phyloP scores from a whole-genome alignment of 2,888 invertebrate species.

The Sarcophaga caerulescens region DNA sequence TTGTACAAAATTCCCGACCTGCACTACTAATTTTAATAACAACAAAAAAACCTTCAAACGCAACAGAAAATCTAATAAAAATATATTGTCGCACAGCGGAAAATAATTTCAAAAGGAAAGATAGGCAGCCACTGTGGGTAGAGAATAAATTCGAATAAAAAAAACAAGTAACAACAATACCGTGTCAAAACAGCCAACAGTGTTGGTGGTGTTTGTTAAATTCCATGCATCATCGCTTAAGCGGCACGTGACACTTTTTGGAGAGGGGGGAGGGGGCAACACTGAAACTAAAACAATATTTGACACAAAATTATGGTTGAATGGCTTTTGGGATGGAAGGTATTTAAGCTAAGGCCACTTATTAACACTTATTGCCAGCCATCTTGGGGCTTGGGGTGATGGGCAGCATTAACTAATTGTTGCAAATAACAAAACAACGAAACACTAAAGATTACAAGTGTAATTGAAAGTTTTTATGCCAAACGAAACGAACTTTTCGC shows the following conservation, averaged over 20 bases:
- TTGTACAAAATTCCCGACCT: conserved; percentile 54
- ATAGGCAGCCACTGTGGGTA: neutral
- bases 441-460: neutral
- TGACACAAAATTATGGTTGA: conserved; percentile 34
- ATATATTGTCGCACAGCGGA: conserved; percentile 14
- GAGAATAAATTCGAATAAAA: neutral
- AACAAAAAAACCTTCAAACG: neutral
- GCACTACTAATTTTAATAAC: conserved; percentile 44
- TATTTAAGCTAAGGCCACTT: conserved; percentile 39
- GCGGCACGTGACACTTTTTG: conserved; percentile 55
- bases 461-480: neutral
- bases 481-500: neutral
- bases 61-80: conserved; percentile 19
- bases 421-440: neutral
- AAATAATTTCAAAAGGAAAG: neutral
- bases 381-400: neutral
- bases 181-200: neutral
- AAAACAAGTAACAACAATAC: neutral
- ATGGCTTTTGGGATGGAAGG: conserved; percentile 28
- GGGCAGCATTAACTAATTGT: conserved; percentile 36
- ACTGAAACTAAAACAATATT: conserved; percentile 7
- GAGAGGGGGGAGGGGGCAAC: neutral
- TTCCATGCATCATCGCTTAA: conserved; percentile 45
- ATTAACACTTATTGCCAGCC: conserved; percentile 25
- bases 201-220: conserved; percentile 47